Conservation (phyloP, 2,888 invertebrate species). For the Metacarcinus magister region DNA sequence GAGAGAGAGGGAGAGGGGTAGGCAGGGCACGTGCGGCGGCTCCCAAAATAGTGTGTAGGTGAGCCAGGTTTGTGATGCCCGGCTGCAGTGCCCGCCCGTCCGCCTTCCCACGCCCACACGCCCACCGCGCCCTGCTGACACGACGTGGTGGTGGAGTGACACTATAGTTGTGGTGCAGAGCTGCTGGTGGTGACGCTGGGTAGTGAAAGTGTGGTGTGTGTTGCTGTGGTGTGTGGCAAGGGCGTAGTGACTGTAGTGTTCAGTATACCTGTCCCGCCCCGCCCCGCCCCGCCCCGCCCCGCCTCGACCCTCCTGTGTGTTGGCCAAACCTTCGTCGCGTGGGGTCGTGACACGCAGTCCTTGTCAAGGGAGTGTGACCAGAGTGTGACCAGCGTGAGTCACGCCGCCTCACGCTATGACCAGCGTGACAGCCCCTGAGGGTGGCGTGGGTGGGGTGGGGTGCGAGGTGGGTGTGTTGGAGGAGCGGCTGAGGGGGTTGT, state of each 20-base stretch:
- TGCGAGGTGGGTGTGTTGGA: slow-evolving; percentile 52
- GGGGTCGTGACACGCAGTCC: background rate
- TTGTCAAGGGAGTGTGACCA: background rate
- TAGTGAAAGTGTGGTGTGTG: background rate
- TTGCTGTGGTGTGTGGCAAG: background rate
- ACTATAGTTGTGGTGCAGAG: background rate
- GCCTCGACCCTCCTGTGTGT: background rate
- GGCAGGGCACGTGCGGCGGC: background rate
- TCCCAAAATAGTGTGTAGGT: slow-evolving; percentile 2
- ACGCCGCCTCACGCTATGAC: background rate
- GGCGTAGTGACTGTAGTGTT: background rate
- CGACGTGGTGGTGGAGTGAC: background rate
- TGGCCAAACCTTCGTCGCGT: background rate
- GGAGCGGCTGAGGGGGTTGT: background rate
- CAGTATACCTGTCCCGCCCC: background rate
- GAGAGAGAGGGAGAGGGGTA: background rate
- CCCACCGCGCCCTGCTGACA: background rate
- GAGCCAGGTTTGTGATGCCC: background rate
- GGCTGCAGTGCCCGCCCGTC: background rate
- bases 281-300: background rate
- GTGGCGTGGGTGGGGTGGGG: background rate
- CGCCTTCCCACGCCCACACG: slow-evolving; percentile 10
- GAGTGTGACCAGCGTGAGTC: background rate
- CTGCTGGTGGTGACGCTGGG: background rate
- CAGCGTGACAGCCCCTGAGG: background rate